These are phyloP conservation scores for Ips typographus DNA, from an alignment of 1,140 invertebrate genomes.

Conservation along the genomic window DNA sequence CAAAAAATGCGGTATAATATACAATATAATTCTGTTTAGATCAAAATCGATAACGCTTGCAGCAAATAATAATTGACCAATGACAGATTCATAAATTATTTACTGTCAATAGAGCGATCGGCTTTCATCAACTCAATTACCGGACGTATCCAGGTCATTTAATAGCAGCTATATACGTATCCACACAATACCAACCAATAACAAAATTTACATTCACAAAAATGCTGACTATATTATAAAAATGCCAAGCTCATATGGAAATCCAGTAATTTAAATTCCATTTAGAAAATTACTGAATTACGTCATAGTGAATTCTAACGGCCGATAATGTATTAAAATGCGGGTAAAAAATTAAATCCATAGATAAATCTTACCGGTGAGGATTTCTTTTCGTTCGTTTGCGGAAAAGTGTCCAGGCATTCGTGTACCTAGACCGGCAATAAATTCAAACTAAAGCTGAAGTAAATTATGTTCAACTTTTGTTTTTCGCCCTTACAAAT, in stretches of 20 bases:
- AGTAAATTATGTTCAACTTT: slow-evolving; percentile 35
- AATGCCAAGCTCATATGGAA: slow-evolving; percentile 1
- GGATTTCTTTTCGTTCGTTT: slow-evolving; percentile 25
- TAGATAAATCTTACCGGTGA: slow-evolving; percentile 26
- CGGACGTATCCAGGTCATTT: not conserved
- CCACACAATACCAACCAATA: not conserved
- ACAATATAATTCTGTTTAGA: not conserved
- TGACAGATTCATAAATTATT: slow-evolving; percentile 5
- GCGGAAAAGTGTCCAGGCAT: slow-evolving; percentile 19
- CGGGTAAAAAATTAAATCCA: slow-evolving; percentile 19
- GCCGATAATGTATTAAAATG: too few species aligned
- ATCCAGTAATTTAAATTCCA: slow-evolving; percentile 3
- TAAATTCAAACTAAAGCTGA: slow-evolving; percentile 27
- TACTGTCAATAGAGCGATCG: slow-evolving; percentile 1
- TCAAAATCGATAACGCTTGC: not conserved
- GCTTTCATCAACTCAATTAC: slow-evolving; percentile 6
- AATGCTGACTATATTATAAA: not conserved
- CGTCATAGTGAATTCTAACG: not conserved
- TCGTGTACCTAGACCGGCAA: slow-evolving; percentile 16
- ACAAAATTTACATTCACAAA: not conserved
- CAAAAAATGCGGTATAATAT: too few species aligned
- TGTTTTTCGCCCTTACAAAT: slow-evolving; percentile 23
- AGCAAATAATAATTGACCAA: slow-evolving; percentile 2
- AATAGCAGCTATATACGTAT: not conserved
- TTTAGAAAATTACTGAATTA: not conserved